Evolutionary conservation across 1,140 invertebrate genomes (phyloP), one percentile per base, ranked within the genome.

Genomic region (Hycleus cichorii): DNA sequence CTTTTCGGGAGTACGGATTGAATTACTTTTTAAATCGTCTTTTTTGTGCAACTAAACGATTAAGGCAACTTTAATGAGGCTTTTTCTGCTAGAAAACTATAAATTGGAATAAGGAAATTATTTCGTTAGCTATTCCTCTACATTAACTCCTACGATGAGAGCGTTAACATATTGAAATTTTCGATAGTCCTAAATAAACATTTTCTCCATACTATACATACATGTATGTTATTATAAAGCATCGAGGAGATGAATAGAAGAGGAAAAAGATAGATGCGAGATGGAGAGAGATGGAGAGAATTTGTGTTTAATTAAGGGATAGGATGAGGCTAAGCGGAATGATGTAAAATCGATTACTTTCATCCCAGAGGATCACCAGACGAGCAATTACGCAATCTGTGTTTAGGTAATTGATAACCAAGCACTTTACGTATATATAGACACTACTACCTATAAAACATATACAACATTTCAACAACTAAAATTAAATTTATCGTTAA

Each of bases 311-410:
- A 67, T 67, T 65, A 67, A 64, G 54, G 64, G 59, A 62, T 62
- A 57, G 61, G 58, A 59, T 46, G 59, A 47, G 56, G 62, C 48
- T 63, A 62, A 63, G 53, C 60, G 60, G 59, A 57, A 62, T 61
- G 60, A 62, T 67, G 64, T 67, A 58, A 59, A 65, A 69, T 69
- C 65, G 67, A 69, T 69, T 64, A 62, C 61, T 52, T 63, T 62
- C 47, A 65, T 67, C 65, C 63, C 65, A 32, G 53, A 69, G 61
- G 63, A 69, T 65, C 57, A 61, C 58, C 62, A 59, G 61, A 64
- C 64, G 63, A 65, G 58, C 65, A 65, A 69, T 69, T 67, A 67
- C 58, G 58, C 58, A 67, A 69, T 69, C 62, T 61, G 46, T 64
- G 62, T 49, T 60, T 46, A 58, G 57, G 59, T 67, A 69, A 69